phyloP scores from a whole-genome alignment of 2,113 vertebrate species.

The Gracilinanus agilis region DNA sequence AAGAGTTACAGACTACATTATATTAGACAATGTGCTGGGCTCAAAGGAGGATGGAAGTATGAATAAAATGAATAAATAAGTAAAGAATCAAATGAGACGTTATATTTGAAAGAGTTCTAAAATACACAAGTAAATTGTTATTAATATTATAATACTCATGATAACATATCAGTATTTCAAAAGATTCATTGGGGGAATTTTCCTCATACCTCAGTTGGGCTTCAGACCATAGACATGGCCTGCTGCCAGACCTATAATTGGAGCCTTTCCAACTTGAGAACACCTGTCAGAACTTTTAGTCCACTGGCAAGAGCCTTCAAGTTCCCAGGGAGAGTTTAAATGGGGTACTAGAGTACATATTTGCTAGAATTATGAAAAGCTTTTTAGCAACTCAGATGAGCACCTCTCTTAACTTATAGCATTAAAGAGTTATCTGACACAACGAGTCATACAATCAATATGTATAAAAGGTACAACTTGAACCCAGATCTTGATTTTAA shows the following conservation, averaged over 20 bases:
- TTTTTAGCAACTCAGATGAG: background rate
- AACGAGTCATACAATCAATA: background rate
- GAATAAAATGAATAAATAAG: background rate
- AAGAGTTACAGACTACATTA: background rate
- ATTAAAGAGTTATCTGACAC: background rate
- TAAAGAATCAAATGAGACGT: slow-evolving; percentile 38
- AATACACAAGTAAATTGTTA: slow-evolving; percentile 33
- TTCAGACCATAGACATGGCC: background rate
- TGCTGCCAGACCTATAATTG: background rate
- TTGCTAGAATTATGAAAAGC: background rate
- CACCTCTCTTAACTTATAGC: background rate
- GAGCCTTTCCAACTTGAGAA: background rate
- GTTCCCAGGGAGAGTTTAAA: background rate
- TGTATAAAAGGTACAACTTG: background rate
- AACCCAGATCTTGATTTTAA: background rate
- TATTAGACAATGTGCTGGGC: background rate
- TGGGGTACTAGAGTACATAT: background rate
- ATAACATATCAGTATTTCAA: background rate
- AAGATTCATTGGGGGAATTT: background rate
- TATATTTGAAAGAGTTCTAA: slow-evolving; percentile 5
- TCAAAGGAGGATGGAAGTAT: background rate
- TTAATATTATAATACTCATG: slow-evolving; percentile 12
- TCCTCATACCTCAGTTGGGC: background rate
- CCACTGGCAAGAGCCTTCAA: background rate
- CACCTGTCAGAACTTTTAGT: background rate